These are phyloP conservation scores for Lepidonotus clava DNA, from an alignment of 2,888 invertebrate species.

Conservation along the genomic window DNA sequence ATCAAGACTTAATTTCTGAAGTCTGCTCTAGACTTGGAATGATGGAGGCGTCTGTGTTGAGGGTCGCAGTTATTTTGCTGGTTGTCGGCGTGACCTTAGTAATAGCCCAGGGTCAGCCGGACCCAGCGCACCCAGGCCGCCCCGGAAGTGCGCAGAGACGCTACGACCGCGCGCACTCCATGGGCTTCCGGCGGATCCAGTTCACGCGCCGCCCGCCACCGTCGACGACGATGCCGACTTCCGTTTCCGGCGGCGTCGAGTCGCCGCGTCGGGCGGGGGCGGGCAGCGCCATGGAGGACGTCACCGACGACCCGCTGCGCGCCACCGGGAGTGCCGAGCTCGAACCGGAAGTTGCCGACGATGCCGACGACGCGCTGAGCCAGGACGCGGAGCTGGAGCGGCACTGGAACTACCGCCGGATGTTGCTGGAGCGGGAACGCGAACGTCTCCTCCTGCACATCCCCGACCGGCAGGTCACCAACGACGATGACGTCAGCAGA, in stretches of 20 bases:
- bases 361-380: neutral
- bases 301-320: neutral
- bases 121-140: neutral
- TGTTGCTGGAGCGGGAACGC: constrained; percentile 32
- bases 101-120: neutral
- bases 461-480: constrained; percentile 3
- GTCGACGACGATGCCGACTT: neutral
- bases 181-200: constrained; percentile 11
- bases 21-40: no score
- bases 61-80: neutral
- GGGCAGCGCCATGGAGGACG: neutral
- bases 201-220: constrained; percentile 31
- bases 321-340: neutral
- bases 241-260: neutral
- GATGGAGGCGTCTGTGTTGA: neutral
- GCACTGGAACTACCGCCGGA: constrained; percentile 9
- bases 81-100: neutral
- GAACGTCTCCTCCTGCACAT: constrained; percentile 2
- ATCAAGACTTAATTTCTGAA: no score
- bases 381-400: neutral
- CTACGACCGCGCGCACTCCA: neutral
- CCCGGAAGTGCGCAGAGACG: neutral
- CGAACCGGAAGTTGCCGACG: constrained; percentile 3
- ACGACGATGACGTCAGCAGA: no score
- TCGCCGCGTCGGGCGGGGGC: neutral